phyloP scores from a whole-genome alignment of 2,888 invertebrate genomes.

The Acanthosepion esculentum region DNA sequence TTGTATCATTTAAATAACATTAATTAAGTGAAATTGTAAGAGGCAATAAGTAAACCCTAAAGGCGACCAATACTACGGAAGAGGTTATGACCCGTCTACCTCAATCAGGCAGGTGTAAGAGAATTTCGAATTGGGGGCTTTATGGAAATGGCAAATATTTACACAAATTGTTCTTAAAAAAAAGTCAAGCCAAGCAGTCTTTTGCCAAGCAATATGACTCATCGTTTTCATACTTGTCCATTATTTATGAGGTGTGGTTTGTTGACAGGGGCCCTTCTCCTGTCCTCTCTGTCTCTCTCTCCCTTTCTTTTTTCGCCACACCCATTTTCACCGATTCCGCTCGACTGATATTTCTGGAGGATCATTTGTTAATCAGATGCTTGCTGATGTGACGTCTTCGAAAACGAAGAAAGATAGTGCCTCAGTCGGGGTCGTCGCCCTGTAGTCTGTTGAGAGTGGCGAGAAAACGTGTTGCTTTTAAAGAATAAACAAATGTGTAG shows the following conservation, averaged over 20 bases:
- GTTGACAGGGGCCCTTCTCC: not conserved
- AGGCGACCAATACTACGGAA: no score
- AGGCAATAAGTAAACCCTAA: no score
- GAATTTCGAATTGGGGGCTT: no score
- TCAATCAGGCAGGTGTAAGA: no score
- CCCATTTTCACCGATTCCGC: not conserved
- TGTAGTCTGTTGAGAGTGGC: not conserved
- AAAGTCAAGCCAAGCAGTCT: not conserved
- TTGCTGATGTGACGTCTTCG: not conserved
- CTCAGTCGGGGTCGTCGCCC: not conserved
- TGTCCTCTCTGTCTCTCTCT: no score
- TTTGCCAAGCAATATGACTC: not conserved
- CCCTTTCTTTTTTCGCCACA: not conserved
- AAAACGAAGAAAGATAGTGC: no score
- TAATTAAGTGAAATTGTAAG: no score
- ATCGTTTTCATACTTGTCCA: not conserved
- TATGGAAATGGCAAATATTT: no score
- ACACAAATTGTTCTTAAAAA: no score
- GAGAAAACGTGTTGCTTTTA: conserved; percentile 4
- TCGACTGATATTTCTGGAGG: not conserved
- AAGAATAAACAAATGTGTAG: not conserved
- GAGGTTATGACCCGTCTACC: no score
- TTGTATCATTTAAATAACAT: no score
- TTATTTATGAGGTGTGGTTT: not conserved
- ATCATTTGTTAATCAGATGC: not conserved